These are phyloP conservation scores for Clamator glandarius DNA, from an alignment of 2,797 vertebrate genomes.

Conservation along the genomic window DNA sequence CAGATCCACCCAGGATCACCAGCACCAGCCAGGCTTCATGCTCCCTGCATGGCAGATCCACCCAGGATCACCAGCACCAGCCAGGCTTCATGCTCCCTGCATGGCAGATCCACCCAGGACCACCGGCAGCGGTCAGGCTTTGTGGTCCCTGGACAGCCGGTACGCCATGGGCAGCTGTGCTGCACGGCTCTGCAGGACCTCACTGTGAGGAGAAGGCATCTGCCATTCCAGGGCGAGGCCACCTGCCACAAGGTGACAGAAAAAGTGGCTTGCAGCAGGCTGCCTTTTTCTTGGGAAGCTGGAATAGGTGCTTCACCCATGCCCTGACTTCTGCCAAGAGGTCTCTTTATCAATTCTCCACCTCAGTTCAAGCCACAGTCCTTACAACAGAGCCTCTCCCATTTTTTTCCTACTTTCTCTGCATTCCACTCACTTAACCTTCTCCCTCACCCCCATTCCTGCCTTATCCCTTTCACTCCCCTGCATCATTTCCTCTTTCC, in stretches of 20 bases:
- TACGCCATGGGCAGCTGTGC: too few species aligned
- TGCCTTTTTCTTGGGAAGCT: neutral
- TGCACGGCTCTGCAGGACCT: neutral
- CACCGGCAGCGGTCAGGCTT: too few species aligned
- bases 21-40: too few species aligned
- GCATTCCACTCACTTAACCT: neutral
- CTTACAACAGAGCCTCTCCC: accelerated
- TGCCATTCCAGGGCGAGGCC: neutral
- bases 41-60: too few species aligned
- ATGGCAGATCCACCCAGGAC: neutral
- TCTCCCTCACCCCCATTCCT: neutral
- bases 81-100: too few species aligned
- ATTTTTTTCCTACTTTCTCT: neutral
- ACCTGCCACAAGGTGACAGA: neutral
- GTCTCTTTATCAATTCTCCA: neutral
- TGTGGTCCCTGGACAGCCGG: neutral
- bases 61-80: too few species aligned
- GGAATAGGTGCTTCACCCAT: neutral
- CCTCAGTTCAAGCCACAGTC: neutral
- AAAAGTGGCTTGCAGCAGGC: neutral
- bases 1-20: too few species aligned
- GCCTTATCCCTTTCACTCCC: neutral
- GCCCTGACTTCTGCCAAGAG: neutral
- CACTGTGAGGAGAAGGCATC: too few species aligned
- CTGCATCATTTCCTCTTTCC: neutral